These are phyloP conservation scores for Zaprionus vittiger DNA, from an alignment of 1,140 invertebrate genomes.

Conservation along the genomic window DNA sequence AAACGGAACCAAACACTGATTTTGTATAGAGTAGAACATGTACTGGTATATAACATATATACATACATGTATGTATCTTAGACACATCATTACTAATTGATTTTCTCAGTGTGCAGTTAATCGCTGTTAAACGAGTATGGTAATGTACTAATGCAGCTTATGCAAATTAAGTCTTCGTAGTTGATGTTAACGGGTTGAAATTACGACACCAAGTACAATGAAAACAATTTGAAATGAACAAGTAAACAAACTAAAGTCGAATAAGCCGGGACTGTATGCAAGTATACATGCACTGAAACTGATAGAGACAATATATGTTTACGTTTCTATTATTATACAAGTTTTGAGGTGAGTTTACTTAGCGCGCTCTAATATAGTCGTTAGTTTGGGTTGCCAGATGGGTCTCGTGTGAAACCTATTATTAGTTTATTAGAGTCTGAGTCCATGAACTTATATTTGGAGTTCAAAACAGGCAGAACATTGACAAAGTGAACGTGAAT, in stretches of 20 bases:
- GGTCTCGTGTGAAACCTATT: no score
- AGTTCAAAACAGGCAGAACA: neutral
- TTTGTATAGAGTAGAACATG: no score
- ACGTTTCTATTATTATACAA: neutral
- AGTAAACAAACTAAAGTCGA: neutral
- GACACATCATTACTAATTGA: neutral
- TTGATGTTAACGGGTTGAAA: neutral
- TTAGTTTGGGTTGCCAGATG: no score
- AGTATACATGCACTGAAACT: neutral
- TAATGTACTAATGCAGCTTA: neutral
- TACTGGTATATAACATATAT: no score
- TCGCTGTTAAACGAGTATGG: constrained; percentile 9
- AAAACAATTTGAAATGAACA: neutral
- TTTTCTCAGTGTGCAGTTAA: neutral
- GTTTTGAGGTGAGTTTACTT: neutral
- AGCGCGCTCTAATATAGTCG: no score
- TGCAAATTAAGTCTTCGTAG: neutral
- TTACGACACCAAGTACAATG: neutral
- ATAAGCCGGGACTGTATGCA: neutral
- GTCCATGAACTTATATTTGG: neutral
- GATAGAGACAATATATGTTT: neutral
- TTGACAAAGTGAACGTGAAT: neutral
- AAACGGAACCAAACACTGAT: no score
- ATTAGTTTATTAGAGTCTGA: neutral
- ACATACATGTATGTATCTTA: no score